Base-by-base conservation (phyloP, 2,797 vertebrate genomes). In the Acanthurus tractus region DNA sequence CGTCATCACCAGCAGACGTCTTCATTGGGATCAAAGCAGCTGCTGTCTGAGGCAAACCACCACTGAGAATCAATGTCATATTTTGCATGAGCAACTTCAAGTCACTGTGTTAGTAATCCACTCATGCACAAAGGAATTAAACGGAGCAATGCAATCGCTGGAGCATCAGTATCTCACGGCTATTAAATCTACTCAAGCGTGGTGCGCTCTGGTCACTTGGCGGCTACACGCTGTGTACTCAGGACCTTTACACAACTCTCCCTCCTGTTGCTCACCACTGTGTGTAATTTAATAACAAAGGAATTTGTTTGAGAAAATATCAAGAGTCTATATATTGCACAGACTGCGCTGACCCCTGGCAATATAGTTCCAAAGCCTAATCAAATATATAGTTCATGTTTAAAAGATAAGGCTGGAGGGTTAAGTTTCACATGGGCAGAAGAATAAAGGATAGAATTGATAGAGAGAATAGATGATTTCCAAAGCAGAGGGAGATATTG, bases 351-450 rank as follows among this genome's bases (percentile, higher is more conserved):
- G 57, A 50, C 70, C 65, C 72, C 74, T 56, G 66, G 75, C 79
- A 63, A 57, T 45, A 73, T 50, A 29, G 52, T 15, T 59, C 48
- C 49, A 34, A 20, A 67, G 66, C 54, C 46, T 81, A 83, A 89
- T 92, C 57, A 79, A 78, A 90, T 88, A 72, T 75, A 56, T 84
- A 81, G 70, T 71, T 90, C 77, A 91, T 92, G 88, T 90, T 90
- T 93, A 78, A 93, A 92, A 92, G 86, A 92, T 90, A 78, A 89
- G 78, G 57, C 0, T 6, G 8, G 56, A 79, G 86, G 86, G 85
- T 89, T 86, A 83, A 63, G 76, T 80, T 83, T 81, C 82, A 76
- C 70, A 20, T 53, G 49, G 65, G 57, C 70, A 74, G 75, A 63
- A 62, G 68, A 74, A 83, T 65, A 81, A 79, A 78, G 56, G 65